Evolutionary conservation across 1,140 invertebrate species (phyloP).

Genomic region (Diorhabda sublineata): DNA sequence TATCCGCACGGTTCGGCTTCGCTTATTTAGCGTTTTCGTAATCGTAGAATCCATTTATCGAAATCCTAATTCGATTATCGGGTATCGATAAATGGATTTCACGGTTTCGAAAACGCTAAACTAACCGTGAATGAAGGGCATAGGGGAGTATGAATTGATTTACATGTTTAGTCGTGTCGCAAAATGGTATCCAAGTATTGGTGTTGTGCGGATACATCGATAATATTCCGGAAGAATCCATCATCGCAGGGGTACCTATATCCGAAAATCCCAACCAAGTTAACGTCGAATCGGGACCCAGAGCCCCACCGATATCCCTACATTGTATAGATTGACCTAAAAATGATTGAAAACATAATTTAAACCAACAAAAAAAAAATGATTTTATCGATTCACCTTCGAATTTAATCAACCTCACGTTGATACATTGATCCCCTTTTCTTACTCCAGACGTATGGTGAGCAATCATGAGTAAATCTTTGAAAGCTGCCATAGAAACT

Average conservation of each 20-base stretch:
- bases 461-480: slow-evolving; percentile 68
- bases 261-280: slow-evolving; percentile 82
- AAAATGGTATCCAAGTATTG: slow-evolving; percentile 73
- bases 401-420: slow-evolving; percentile 43
- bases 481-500: slow-evolving; percentile 59
- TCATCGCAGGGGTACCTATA: slow-evolving; percentile 65
- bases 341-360: slow-evolving; percentile 4
- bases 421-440: slow-evolving; percentile 56
- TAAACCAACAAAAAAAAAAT: neutral
- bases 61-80: too few species aligned
- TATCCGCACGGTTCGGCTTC: too few species aligned
- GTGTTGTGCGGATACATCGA: slow-evolving; percentile 60
- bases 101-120: too few species aligned
- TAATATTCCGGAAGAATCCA: slow-evolving; percentile 65
- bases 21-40: too few species aligned
- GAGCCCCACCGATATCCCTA: slow-evolving; percentile 58
- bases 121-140: too few species aligned
- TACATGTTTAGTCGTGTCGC: slow-evolving; percentile 66
- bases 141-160: slow-evolving; percentile 30
- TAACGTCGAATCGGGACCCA: slow-evolving; percentile 66
- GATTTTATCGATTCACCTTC: neutral
- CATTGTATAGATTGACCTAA: slow-evolving; percentile 46
- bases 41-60: too few species aligned
- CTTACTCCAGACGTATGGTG: slow-evolving; percentile 62
- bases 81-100: too few species aligned